phyloP scores from a whole-genome alignment of 1,140 invertebrate genomes.

The Atta texana region DNA sequence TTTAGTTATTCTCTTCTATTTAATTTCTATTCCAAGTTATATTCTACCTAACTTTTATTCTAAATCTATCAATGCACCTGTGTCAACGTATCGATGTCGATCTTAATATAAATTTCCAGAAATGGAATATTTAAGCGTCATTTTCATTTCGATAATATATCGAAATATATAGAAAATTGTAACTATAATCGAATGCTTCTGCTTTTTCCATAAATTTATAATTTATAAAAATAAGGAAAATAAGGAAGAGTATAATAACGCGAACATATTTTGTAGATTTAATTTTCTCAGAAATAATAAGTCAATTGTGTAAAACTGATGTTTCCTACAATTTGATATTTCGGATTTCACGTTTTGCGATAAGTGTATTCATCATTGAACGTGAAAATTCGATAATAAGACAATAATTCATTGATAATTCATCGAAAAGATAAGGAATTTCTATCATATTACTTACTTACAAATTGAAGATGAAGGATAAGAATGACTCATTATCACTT shows the following conservation, averaged over 20 bases:
- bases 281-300: conserved; percentile 4
- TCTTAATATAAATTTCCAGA: neutral
- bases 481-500: conserved; percentile 23
- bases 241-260: neutral
- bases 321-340: neutral
- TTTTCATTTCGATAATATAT: neutral
- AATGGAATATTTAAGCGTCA: neutral
- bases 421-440: neutral
- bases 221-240: neutral
- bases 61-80: neutral
- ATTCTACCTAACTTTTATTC: neutral
- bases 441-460: conserved; percentile 20
- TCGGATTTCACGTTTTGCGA: neutral
- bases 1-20: neutral
- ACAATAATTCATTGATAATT: neutral
- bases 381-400: neutral
- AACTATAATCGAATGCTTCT: neutral
- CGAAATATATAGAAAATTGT: conserved; percentile 10
- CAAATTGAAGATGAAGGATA: conserved; percentile 57
- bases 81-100: neutral
- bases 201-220: neutral
- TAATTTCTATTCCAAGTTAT: neutral
- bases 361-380: neutral
- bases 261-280: neutral
- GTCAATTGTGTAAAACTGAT: neutral